Conservation (phyloP, 2,888 invertebrate genomes). For the Tetramorium bicarinatum region DNA sequence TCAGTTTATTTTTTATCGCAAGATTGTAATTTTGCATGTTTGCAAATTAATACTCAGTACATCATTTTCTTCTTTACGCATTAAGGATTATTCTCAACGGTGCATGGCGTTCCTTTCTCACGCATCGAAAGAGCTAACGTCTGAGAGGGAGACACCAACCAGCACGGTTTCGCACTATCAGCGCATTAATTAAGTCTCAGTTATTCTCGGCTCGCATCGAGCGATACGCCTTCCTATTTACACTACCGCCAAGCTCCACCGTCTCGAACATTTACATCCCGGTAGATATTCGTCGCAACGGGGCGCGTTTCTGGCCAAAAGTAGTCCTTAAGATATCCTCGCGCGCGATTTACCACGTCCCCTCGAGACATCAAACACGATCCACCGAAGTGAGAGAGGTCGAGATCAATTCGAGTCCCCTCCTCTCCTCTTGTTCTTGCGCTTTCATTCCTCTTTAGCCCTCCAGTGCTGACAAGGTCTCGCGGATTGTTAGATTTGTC, state of each 20-base stretch:
- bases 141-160: background rate
- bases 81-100: slow-evolving; percentile 2
- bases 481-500: slow-evolving; percentile 23
- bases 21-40: background rate
- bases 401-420: background rate
- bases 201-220: slow-evolving; percentile 30
- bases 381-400: slow-evolving; percentile 37
- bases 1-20: background rate
- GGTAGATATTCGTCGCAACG: slow-evolving; percentile 39
- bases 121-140: background rate
- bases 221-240: slow-evolving; percentile 29
- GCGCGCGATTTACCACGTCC: slow-evolving; percentile 24
- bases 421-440: background rate
- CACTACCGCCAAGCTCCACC: slow-evolving; percentile 33
- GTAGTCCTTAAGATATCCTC: slow-evolving; percentile 39
- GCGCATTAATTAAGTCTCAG: slow-evolving; percentile 47
- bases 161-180: slow-evolving; percentile 29
- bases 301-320: slow-evolving; percentile 42
- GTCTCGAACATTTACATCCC: background rate
- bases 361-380: background rate
- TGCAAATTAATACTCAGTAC: background rate
- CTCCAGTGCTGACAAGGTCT: background rate
- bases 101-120: background rate
- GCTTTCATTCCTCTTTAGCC: background rate
- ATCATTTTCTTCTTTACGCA: background rate